These are phyloP conservation scores for Austrofundulus limnaeus DNA, from an alignment of 2,113 vertebrate genomes.

Conservation along the genomic window DNA sequence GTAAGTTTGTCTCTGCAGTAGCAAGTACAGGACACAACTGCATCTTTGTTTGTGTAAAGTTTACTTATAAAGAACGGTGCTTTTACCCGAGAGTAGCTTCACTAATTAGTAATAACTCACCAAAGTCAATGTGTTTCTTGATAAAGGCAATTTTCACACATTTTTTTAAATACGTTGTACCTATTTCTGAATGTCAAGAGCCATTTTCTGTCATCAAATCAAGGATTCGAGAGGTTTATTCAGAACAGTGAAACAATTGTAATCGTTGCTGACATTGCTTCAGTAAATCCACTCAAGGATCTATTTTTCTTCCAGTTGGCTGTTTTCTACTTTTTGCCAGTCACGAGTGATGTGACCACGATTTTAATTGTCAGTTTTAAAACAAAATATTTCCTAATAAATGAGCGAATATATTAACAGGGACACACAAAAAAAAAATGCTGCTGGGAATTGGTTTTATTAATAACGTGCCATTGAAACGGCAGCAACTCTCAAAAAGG, in stretches of 20 bases:
- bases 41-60: constrained; percentile 33
- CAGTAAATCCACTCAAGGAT: constrained; percentile 32
- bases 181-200: constrained; percentile 40
- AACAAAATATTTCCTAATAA: constrained; percentile 37
- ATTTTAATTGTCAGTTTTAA: constrained; percentile 25
- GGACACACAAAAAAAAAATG: constrained; percentile 10
- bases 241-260: constrained; percentile 17
- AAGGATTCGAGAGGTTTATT: constrained; percentile 25
- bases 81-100: constrained; percentile 21
- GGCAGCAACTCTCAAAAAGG: constrained; percentile 11
- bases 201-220: constrained; percentile 13
- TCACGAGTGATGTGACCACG: constrained; percentile 10
- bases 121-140: constrained; percentile 46
- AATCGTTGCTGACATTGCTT: neutral
- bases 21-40: constrained; percentile 45
- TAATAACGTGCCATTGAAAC: constrained; percentile 8
- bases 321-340: constrained; percentile 35
- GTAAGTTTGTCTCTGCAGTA: constrained; percentile 34
- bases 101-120: constrained; percentile 44
- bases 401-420: neutral
- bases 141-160: constrained; percentile 21
- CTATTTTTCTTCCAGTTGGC: no score
- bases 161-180: constrained; percentile 10
- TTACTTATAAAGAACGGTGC: constrained; percentile 27
- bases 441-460: constrained; percentile 23